phyloP scores from a whole-genome alignment of 2,888 invertebrate genomes.

The Chloroclysta siterata region DNA sequence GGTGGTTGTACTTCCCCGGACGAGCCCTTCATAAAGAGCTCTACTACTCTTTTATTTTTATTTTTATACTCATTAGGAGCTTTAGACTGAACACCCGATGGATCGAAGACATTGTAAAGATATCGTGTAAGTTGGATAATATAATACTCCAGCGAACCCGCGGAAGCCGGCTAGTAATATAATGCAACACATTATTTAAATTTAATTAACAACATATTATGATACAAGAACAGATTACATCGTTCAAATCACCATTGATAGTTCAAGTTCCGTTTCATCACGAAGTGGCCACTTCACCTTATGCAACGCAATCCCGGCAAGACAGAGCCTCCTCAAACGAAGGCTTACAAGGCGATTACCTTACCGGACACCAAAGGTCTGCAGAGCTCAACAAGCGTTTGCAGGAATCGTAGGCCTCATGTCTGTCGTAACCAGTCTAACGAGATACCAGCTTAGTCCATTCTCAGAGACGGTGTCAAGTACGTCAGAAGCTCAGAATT shows the following conservation, averaged over 20 bases:
- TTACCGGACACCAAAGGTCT: conserved; percentile 8
- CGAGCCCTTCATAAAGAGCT: too few relatives aligned
- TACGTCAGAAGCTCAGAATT: conserved; percentile 24
- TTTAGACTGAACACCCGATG: too few relatives aligned
- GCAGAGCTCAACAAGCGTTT: conserved; percentile 17
- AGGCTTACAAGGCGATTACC: conserved; percentile 15
- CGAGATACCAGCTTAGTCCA: conserved; percentile 11
- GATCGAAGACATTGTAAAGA: too few relatives aligned
- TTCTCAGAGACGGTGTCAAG: conserved; percentile 37
- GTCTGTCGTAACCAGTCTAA: not conserved
- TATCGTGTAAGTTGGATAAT: too few relatives aligned
- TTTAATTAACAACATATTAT: too few relatives aligned
- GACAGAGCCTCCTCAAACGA: conserved; percentile 14
- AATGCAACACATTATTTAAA: too few relatives aligned
- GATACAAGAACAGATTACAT: too few relatives aligned
- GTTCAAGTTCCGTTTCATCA: not conserved
- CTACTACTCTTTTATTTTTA: too few relatives aligned
- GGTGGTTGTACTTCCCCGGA: too few relatives aligned
- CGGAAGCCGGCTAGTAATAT: too few relatives aligned
- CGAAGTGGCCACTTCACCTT: conserved; percentile 13
- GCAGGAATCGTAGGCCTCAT: conserved; percentile 1
- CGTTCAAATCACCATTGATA: not conserved
- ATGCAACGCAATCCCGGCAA: not conserved
- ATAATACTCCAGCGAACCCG: too few relatives aligned
- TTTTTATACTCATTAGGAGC: too few relatives aligned